Evolutionary conservation across 2,113 vertebrate genomes (phyloP).

Genomic region (Centropristis striata): DNA sequence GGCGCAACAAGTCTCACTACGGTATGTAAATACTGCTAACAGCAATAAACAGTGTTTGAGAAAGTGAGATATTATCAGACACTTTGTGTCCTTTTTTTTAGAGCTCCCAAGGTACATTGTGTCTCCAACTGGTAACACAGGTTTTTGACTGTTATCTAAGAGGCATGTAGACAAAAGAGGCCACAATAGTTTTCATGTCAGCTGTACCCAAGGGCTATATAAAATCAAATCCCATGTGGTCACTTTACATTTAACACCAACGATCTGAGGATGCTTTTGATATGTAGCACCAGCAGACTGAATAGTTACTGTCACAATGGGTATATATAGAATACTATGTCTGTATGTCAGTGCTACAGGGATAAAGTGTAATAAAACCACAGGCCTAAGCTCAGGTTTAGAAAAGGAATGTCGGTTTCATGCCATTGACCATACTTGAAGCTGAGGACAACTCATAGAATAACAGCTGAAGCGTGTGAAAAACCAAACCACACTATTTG

Average conservation of each 20-base stretch:
- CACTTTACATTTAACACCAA: conserved; percentile 22
- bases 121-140: conserved; percentile 38
- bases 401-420: conserved; percentile 15
- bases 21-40: background rate
- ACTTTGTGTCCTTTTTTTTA: background rate
- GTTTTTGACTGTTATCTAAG: conserved; percentile 42
- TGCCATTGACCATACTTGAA: background rate
- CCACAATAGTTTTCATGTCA: conserved; percentile 7
- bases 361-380: conserved; percentile 14
- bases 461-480: conserved; percentile 20
- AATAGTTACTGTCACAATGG: background rate
- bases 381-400: background rate
- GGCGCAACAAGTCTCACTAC: background rate
- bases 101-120: background rate
- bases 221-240: conserved; percentile 9
- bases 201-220: background rate
- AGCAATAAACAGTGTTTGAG: background rate
- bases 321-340: background rate
- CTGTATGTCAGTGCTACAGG: background rate
- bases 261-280: background rate
- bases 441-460: background rate
- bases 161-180: conserved; percentile 3
- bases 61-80: conserved; percentile 33
- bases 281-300: background rate
- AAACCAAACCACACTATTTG: conserved; percentile 18